Evolutionary conservation across 2,888 invertebrate genomes (phyloP).

Genomic region (Caenorhabditis sp.): DNA sequence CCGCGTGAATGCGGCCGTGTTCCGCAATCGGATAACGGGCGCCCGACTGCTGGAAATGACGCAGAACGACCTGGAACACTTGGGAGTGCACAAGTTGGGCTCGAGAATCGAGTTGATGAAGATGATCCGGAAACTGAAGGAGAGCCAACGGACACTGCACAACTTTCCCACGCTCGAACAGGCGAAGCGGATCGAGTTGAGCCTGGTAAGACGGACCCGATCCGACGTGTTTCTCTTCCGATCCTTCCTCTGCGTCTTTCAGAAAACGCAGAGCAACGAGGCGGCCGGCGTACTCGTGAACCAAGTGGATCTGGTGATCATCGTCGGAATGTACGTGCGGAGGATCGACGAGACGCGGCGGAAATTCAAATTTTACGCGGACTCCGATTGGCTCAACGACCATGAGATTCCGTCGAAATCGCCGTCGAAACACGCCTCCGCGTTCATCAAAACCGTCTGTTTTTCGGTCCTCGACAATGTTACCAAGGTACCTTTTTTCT

Average conservation of each 20-base stretch:
- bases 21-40: conserved; percentile 71
- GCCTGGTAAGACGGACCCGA: conserved; percentile 52
- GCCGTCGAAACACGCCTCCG: conserved; percentile 30
- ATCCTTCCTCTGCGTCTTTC: too few relatives aligned
- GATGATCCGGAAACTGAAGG: conserved; percentile 46
- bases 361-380: conserved; percentile 63
- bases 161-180: conserved; percentile 62
- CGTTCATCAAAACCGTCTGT: conserved; percentile 55
- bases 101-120: conserved; percentile 59
- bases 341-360: conserved; percentile 18
- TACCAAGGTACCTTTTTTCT: conserved; percentile 46
- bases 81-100: conserved; percentile 63
- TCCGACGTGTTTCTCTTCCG: too few relatives aligned
- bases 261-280: conserved; percentile 59
- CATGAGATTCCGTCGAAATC: conserved; percentile 40
- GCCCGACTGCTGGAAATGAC: conserved; percentile 68
- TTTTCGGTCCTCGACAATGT: conserved; percentile 57
- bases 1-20: conserved; percentile 62
- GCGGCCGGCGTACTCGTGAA: conserved; percentile 27
- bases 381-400: conserved; percentile 60
- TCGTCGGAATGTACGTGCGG: conserved; percentile 56
- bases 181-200: conserved; percentile 47
- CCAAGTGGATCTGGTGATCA: conserved; percentile 40
- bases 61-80: conserved; percentile 68
- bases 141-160: conserved; percentile 44